Evolutionary conservation across 2,888 invertebrate genomes (phyloP).

Genomic region (Drosophila kokeensis): DNA sequence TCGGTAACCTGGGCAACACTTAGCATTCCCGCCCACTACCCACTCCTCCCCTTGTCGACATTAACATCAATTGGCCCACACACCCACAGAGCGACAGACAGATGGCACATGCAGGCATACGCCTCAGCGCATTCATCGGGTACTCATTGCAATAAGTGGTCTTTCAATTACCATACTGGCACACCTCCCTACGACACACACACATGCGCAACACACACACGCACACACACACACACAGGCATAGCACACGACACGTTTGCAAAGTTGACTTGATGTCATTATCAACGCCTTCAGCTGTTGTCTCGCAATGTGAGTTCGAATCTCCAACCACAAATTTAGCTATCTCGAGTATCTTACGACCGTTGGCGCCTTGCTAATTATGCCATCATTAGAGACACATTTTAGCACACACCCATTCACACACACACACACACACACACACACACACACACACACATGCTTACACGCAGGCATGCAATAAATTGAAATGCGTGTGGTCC

Average conservation of each 20-base stretch:
- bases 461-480: conserved; percentile 43
- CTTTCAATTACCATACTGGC: conserved; percentile 73
- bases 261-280: conserved; percentile 76
- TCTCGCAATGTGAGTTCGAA: conserved; percentile 14
- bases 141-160: conserved; percentile 69
- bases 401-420: conserved; percentile 17
- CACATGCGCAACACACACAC: background rate
- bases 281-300: conserved; percentile 53
- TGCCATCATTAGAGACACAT: conserved; percentile 74
- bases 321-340: conserved; percentile 17
- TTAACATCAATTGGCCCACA: conserved; percentile 29
- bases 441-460: conserved; percentile 8
- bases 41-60: background rate
- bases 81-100: background rate
- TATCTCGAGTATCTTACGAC: conserved; percentile 37
- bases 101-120: conserved; percentile 8
- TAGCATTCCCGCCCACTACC: background rate
- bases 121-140: conserved; percentile 14
- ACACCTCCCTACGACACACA: conserved; percentile 6
- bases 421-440: conserved; percentile 7
- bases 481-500: conserved; percentile 44
- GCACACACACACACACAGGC: background rate
- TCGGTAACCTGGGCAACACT: conserved; percentile 57
- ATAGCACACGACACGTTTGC: conserved; percentile 30
- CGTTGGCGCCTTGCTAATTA: conserved; percentile 78